These are phyloP conservation scores for Drosophila atripex DNA, from an alignment of 2,888 invertebrate species.

Conservation along the genomic window DNA sequence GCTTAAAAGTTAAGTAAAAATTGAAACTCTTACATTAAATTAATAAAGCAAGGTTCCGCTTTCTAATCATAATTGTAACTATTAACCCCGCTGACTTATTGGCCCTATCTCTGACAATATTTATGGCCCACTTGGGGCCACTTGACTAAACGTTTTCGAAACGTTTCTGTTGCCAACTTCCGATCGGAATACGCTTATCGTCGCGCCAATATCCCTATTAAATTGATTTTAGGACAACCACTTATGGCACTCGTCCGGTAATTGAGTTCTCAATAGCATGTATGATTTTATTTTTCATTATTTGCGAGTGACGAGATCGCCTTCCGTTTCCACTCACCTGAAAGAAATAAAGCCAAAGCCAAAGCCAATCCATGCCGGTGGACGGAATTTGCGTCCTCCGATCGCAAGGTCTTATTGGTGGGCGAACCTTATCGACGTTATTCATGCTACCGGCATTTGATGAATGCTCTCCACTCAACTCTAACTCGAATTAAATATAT, in stretches of 20 bases:
- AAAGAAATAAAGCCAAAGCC: neutral
- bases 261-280: neutral
- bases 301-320: neutral
- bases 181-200: constrained; percentile 1
- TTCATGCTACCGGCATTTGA: constrained; percentile 11
- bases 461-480: neutral
- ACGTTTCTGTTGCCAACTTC: neutral
- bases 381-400: neutral
- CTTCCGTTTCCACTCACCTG: constrained; percentile 27
- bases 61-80: too few species aligned
- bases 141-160: constrained; percentile 2
- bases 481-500: neutral
- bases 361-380: neutral
- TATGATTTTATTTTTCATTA: neutral
- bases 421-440: constrained; percentile 24
- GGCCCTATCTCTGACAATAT: neutral
- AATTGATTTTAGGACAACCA: neutral
- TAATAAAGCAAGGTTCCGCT: too few species aligned
- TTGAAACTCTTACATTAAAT: too few species aligned
- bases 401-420: constrained; percentile 9
- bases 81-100: too few species aligned
- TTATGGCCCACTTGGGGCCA: neutral
- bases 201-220: neutral
- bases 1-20: too few species aligned
- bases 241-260: neutral